Conservation (phyloP, 1,140 invertebrate genomes). For the Argopecten irradians region DNA sequence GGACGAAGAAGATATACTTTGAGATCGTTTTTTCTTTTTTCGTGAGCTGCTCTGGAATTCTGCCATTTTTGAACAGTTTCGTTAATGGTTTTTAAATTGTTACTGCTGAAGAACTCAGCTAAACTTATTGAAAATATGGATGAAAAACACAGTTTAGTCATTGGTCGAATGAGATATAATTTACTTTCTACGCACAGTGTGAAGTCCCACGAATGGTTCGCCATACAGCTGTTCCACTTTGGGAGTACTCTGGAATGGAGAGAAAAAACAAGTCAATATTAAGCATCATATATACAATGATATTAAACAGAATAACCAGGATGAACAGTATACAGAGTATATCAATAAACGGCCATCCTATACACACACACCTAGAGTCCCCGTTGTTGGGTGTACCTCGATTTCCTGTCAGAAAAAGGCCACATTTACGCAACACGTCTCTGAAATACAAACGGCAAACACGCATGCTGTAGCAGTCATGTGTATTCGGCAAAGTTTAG, state of each 20-base stretch:
- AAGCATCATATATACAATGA: not conserved
- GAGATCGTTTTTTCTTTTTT: not conserved
- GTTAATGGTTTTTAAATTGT: conserved; percentile 58
- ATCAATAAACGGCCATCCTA: not conserved
- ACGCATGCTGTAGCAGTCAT: not conserved
- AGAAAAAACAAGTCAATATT: conserved; percentile 4
- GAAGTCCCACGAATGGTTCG: conserved; percentile 45
- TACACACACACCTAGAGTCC: not conserved
- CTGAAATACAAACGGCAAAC: not conserved
- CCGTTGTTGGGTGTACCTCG: not conserved
- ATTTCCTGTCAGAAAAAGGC: not conserved
- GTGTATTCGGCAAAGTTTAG: not conserved
- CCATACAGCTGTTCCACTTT: conserved; percentile 48
- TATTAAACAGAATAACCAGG: conserved; percentile 7
- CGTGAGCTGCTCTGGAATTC: not conserved
- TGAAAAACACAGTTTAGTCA: conserved; percentile 69
- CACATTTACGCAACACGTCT: not conserved
- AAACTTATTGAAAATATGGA: conserved; percentile 65
- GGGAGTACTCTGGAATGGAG: conserved; percentile 53
- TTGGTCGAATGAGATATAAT: conserved; percentile 65
- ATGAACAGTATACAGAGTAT: not conserved
- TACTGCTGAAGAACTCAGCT: conserved; percentile 68
- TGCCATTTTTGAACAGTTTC: not conserved
- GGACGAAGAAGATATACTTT: conserved; percentile 33
- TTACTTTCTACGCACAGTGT: conserved; percentile 54